These are phyloP conservation scores for Bothrops jararaca DNA, from an alignment of 2,113 vertebrate species.

Conservation along the genomic window DNA sequence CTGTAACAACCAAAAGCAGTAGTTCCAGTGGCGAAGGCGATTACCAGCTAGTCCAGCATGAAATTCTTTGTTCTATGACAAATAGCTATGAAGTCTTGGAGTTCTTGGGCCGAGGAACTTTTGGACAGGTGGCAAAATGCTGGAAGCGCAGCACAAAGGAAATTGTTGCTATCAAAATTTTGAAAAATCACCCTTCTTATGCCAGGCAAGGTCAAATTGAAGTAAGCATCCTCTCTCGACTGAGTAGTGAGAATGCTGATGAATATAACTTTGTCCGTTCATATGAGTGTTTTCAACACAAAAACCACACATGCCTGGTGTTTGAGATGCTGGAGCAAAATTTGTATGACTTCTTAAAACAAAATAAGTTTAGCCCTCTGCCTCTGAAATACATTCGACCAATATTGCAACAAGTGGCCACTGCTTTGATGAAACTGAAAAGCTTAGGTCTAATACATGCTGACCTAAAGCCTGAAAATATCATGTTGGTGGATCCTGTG, in stretches of 20 bases:
- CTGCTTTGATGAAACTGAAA: slow-evolving; percentile 95
- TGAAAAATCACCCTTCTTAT: slow-evolving; percentile 97
- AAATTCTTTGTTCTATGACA: slow-evolving; percentile 96
- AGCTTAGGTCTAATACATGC: slow-evolving; percentile 95
- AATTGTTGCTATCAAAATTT: slow-evolving; percentile 96
- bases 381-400: slow-evolving; percentile 94
- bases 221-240: slow-evolving; percentile 93
- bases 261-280: slow-evolving; percentile 98
- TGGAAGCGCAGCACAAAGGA: slow-evolving; percentile 98
- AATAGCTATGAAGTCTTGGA: slow-evolving; percentile 97
- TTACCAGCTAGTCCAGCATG: slow-evolving; percentile 97
- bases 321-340: slow-evolving; percentile 99
- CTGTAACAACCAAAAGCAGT: slow-evolving; percentile 93
- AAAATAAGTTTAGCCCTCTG: slow-evolving; percentile 97
- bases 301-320: slow-evolving; percentile 98
- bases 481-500: slow-evolving; percentile 94
- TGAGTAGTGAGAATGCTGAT: slow-evolving; percentile 95
- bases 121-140: slow-evolving; percentile 96
- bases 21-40: slow-evolving; percentile 94
- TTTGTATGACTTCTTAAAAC: slow-evolving; percentile 96
- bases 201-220: slow-evolving; percentile 97
- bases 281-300: slow-evolving; percentile 98
- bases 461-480: slow-evolving; percentile 96
- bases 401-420: slow-evolving; percentile 94
- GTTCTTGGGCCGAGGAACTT: slow-evolving; percentile 94